Conservation (phyloP, 2,797 vertebrate genomes). For the Gymnothorax reevesii region DNA sequence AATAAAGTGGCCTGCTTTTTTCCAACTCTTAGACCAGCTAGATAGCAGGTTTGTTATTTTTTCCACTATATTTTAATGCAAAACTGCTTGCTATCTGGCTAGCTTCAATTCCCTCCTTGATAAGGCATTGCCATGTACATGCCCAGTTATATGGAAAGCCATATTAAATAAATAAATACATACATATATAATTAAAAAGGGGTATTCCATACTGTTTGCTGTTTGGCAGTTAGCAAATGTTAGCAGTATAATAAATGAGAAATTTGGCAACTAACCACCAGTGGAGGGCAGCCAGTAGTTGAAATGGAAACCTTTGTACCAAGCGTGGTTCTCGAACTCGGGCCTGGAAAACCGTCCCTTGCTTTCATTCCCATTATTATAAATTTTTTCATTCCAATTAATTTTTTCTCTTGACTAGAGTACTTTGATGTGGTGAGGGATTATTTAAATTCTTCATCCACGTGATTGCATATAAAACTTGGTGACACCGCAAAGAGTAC, state of each 20-base stretch:
- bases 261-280: background rate
- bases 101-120: background rate
- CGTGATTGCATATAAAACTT: no score
- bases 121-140: background rate
- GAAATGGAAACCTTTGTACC: background rate
- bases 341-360: no score
- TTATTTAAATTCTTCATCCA: no score
- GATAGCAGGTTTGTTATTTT: background rate
- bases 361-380: no score
- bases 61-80: background rate
- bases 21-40: background rate
- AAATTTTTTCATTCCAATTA: no score
- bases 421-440: no score
- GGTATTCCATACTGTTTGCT: background rate
- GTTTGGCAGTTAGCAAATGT: background rate
- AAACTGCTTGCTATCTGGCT: background rate
- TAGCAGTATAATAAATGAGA: background rate
- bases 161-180: no score
- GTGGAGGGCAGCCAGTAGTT: background rate
- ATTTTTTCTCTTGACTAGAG: no score
- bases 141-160: background rate
- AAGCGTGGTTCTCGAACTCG: no score
- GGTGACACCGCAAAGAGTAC: no score
- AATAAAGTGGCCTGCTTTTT: constrained; percentile 34
- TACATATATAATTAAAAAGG: no score